phyloP scores from a whole-genome alignment of 2,797 vertebrate genomes.

The Uromys caudimaculatus region DNA sequence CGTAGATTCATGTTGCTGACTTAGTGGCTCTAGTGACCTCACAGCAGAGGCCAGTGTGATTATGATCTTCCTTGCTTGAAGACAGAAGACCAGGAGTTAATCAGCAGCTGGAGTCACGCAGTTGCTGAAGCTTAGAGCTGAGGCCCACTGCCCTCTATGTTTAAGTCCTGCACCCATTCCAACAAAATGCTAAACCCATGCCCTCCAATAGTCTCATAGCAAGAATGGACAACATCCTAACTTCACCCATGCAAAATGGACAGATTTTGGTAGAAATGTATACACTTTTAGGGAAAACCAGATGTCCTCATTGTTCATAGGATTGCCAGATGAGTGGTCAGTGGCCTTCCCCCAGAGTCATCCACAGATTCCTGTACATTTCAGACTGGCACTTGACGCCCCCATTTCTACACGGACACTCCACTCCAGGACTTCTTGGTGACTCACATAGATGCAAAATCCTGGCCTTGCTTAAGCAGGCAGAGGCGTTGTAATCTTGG shows the following conservation, averaged over 20 bases:
- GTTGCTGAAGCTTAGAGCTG: conserved; percentile 21
- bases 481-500: background rate
- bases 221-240: background rate
- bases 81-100: background rate
- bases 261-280: background rate
- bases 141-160: background rate
- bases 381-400: background rate
- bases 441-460: conserved; percentile 30
- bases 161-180: background rate
- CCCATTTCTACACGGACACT: conserved; percentile 64
- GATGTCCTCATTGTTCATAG: background rate
- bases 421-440: conserved; percentile 56
- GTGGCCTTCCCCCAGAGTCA: background rate
- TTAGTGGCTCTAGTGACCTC: background rate
- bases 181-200: background rate
- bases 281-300: background rate
- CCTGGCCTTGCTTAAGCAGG: conserved; percentile 13
- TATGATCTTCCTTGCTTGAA: background rate
- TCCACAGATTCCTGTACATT: background rate
- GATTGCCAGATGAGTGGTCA: background rate
- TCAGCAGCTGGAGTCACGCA: background rate
- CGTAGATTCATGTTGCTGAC: background rate
- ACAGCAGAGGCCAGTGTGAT: background rate
- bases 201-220: background rate
- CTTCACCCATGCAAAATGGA: background rate